These are phyloP conservation scores for Eospalax fontanierii DNA, from an alignment of 2,797 vertebrate species.

Conservation along the genomic window DNA sequence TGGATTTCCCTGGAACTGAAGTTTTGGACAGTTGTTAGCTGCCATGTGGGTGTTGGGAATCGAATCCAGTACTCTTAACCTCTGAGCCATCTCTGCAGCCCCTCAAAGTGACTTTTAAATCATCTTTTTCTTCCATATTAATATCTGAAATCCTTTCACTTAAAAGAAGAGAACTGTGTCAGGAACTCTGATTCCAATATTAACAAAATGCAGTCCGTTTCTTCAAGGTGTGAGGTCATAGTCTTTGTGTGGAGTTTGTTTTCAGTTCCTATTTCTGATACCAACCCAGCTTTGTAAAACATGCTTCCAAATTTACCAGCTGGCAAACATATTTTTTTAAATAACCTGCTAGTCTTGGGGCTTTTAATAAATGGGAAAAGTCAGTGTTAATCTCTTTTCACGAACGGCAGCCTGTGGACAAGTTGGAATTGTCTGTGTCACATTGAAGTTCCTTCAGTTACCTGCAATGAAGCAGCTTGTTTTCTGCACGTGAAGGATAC, in stretches of 20 bases:
- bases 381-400: conserved; percentile 65
- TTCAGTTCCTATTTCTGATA: conserved; percentile 66
- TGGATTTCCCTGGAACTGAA: too few species aligned
- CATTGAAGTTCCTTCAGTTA: conserved; percentile 61
- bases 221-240: conserved; percentile 18
- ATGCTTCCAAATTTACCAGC: conserved; percentile 28
- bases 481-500: conserved; percentile 40
- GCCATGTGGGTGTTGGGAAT: too few species aligned
- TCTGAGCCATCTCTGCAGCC: too few species aligned
- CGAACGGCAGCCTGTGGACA: conserved; percentile 48
- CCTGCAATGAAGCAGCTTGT: conserved; percentile 39
- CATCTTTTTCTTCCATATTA: conserved; percentile 8
- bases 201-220: not conserved
- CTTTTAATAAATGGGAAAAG: conserved; percentile 61
- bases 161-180: conserved; percentile 7
- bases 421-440: conserved; percentile 40
- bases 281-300: conserved; percentile 53
- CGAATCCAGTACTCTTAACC: too few species aligned
- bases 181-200: conserved; percentile 40
- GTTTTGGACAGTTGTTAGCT: too few species aligned
- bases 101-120: conserved; percentile 14
- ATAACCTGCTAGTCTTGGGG: conserved; percentile 37
- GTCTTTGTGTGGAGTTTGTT: conserved; percentile 36
- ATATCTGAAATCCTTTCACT: conserved; percentile 42
- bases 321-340: conserved; percentile 44